phyloP scores from a whole-genome alignment of 2,797 vertebrate genomes.

The Hydrolagus colliei region DNA sequence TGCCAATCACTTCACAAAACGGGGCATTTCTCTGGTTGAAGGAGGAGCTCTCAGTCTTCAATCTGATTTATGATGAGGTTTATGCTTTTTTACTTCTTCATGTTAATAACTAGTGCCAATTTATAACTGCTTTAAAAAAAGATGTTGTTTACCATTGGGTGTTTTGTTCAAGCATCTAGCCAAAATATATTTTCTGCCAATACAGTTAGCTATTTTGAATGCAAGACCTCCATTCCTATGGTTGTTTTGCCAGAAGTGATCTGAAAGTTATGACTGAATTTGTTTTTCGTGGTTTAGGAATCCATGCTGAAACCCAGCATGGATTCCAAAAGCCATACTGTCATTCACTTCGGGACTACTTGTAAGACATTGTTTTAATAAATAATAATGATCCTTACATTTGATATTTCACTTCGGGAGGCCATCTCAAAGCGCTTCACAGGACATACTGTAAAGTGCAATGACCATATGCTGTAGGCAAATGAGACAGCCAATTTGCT shows the following conservation, averaged over 20 bases:
- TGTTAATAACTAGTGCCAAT: too few relatives aligned
- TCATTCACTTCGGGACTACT: too few relatives aligned
- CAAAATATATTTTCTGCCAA: slow-evolving; percentile 1
- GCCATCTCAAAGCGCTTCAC: too few relatives aligned
- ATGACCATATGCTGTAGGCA: too few relatives aligned
- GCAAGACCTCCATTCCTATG: background rate
- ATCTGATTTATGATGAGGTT: background rate
- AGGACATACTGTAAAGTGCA: too few relatives aligned
- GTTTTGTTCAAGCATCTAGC: background rate
- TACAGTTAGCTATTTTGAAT: background rate
- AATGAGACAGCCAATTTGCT: too few relatives aligned
- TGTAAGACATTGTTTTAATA: too few relatives aligned
- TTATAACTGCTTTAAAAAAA: background rate
- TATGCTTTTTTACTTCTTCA: background rate
- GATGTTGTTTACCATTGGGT: background rate
- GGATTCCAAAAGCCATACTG: too few relatives aligned
- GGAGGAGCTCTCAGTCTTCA: background rate
- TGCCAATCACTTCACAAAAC: background rate
- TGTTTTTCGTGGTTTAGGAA: background rate
- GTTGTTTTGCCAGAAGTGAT: background rate
- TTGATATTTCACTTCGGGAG: too few relatives aligned
- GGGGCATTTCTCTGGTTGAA: background rate
- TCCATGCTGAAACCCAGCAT: too few relatives aligned
- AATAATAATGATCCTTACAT: too few relatives aligned
- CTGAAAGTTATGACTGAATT: background rate